Evolutionary conservation across 1,140 invertebrate species (phyloP).

Genomic region (Plectrocnemia conspersa): DNA sequence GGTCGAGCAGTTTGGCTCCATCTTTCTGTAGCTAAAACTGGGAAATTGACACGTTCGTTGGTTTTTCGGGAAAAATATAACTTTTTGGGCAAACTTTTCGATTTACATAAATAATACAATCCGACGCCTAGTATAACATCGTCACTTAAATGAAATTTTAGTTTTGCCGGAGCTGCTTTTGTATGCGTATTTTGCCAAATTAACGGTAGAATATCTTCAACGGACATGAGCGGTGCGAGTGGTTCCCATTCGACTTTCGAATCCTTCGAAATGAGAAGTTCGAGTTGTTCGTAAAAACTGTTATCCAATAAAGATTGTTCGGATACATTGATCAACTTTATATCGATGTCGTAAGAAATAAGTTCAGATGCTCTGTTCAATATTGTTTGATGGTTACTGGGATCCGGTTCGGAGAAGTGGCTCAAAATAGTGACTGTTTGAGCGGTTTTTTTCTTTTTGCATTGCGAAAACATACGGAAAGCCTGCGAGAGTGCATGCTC

Average conservation of each 20-base stretch:
- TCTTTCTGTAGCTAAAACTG: constrained; percentile 10
- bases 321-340: constrained; percentile 20
- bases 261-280: constrained; percentile 11
- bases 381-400: constrained; percentile 8
- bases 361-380: constrained; percentile 22
- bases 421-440: constrained; percentile 20
- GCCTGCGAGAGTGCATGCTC: constrained; percentile 23
- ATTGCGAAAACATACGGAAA: constrained; percentile 17
- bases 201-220: constrained; percentile 17
- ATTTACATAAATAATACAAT: constrained; percentile 16
- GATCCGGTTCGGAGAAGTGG: constrained; percentile 7
- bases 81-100: constrained; percentile 5
- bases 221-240: constrained; percentile 4
- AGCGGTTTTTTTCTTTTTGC: constrained; percentile 12
- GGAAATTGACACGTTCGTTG: constrained; percentile 14
- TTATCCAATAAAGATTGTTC: not conserved
- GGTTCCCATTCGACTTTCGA: constrained; percentile 20
- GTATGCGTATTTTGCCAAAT: constrained; percentile 19
- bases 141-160: constrained; percentile 21
- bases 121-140: constrained; percentile 22
- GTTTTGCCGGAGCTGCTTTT: constrained; percentile 4
- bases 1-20: not conserved
- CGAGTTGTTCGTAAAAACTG: constrained; percentile 22
- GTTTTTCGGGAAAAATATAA: constrained; percentile 7
- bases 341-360: constrained; percentile 2